phyloP scores from a whole-genome alignment of 2,888 invertebrate species.

The Lathronympha strigana region DNA sequence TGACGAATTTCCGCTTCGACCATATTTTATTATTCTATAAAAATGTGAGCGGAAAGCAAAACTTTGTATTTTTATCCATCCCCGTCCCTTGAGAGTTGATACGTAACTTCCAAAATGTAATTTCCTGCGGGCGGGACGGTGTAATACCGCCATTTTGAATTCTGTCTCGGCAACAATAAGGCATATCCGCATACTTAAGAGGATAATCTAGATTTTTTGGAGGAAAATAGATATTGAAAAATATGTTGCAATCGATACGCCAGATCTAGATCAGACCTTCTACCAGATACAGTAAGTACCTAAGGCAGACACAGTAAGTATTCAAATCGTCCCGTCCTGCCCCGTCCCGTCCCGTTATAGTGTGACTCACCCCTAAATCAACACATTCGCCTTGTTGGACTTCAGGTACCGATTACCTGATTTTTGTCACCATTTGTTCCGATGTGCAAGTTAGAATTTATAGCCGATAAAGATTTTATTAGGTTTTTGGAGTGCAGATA shows the following conservation, averaged over 20 bases:
- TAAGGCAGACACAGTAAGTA: too few species aligned
- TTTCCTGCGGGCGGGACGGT: conserved; percentile 39
- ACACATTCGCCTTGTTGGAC: not conserved
- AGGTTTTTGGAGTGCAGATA: too few species aligned
- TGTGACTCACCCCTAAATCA: too few species aligned
- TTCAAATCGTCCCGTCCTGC: too few species aligned
- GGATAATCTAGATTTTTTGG: too few species aligned
- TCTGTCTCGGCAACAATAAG: conserved; percentile 11
- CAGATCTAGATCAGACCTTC: too few species aligned
- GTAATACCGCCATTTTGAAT: conserved; percentile 29
- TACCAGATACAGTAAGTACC: too few species aligned
- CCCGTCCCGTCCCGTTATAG: too few species aligned
- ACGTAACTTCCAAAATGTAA: conserved; percentile 45
- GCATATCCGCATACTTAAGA: not conserved
- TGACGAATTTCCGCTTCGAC: not conserved
- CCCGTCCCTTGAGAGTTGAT: conserved; percentile 29
- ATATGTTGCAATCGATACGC: too few species aligned
- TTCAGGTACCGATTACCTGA: too few species aligned
- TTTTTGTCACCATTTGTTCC: not conserved
- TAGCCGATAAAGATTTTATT: too few species aligned
- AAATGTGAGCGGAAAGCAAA: conserved; percentile 7
- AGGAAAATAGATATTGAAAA: too few species aligned
- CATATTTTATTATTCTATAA: conserved; percentile 5
- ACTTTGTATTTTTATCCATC: conserved; percentile 27
- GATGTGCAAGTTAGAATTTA: not conserved